These are phyloP conservation scores for Clanis bilineata DNA, from an alignment of 2,888 invertebrate species.

Conservation along the genomic window DNA sequence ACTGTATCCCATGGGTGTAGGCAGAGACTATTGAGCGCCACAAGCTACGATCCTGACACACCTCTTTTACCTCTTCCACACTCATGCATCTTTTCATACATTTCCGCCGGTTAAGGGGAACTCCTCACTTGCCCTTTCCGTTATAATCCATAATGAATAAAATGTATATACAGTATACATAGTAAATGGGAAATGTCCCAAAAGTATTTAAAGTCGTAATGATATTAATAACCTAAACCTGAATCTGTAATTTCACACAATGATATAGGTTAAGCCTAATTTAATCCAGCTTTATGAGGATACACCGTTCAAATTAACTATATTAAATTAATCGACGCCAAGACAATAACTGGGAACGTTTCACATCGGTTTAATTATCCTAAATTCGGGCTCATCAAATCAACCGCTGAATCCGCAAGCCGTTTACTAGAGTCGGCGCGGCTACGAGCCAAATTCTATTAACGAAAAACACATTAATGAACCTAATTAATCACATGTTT, in stretches of 20 bases:
- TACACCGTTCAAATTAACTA: conserved; percentile 14
- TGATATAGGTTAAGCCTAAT: conserved; percentile 9
- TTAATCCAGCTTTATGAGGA: conserved; percentile 12
- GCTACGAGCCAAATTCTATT: background rate
- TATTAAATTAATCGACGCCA: conserved; percentile 24
- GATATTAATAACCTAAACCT: conserved; percentile 9
- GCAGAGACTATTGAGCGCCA: too few relatives aligned
- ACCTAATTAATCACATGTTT: conserved; percentile 29
- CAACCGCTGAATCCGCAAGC: conserved; percentile 25
- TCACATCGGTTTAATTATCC: conserved; percentile 32
- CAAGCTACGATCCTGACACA: too few relatives aligned
- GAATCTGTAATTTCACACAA: background rate
- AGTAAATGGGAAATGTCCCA: too few relatives aligned
- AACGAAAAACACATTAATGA: conserved; percentile 10
- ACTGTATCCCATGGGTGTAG: too few relatives aligned
- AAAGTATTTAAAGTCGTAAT: background rate
- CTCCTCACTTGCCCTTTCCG: too few relatives aligned
- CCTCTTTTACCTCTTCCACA: too few relatives aligned
- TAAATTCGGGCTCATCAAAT: conserved; percentile 32
- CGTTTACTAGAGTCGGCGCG: conserved; percentile 13
- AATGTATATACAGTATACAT: too few relatives aligned
- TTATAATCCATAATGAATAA: too few relatives aligned
- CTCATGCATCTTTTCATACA: too few relatives aligned
- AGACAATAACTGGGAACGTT: conserved; percentile 26
- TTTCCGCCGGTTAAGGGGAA: too few relatives aligned